phyloP scores from a whole-genome alignment of 1,140 invertebrate species.

The Saxidomus purpurata region DNA sequence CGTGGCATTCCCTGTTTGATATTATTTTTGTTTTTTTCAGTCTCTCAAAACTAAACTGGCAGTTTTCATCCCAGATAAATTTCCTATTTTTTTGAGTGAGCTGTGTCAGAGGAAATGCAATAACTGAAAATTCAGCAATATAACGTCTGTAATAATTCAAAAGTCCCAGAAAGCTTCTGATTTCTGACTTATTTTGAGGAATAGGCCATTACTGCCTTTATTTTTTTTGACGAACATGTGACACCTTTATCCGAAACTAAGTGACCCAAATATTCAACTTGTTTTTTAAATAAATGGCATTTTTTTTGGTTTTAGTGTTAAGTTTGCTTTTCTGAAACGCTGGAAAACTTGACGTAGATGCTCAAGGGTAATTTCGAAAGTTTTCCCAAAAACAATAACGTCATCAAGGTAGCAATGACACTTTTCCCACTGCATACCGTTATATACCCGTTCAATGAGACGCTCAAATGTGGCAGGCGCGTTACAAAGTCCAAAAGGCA shows the following conservation, averaged over 20 bases:
- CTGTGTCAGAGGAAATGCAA: neutral
- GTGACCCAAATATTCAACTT: slow-evolving; percentile 46
- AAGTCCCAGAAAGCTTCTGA: slow-evolving; percentile 30
- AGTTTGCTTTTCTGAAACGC: slow-evolving; percentile 20
- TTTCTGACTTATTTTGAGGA: slow-evolving; percentile 5
- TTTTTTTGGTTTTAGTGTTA: slow-evolving; percentile 43
- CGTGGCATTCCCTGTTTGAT: too few relatives aligned
- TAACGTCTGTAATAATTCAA: slow-evolving; percentile 30
- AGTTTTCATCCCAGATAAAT: slow-evolving; percentile 35
- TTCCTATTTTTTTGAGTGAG: slow-evolving; percentile 14
- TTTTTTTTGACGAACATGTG: slow-evolving; percentile 1
- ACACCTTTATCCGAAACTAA: slow-evolving; percentile 28
- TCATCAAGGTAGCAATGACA: slow-evolving; percentile 47
- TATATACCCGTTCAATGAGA: neutral
- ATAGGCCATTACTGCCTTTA: slow-evolving; percentile 39
- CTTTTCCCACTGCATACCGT: slow-evolving; percentile 23
- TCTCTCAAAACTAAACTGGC: slow-evolving; percentile 43
- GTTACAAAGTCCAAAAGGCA: slow-evolving; percentile 37
- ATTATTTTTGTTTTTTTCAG: too few relatives aligned
- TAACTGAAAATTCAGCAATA: neutral
- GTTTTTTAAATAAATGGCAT: slow-evolving; percentile 48
- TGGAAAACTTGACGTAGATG: neutral
- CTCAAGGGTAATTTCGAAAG: slow-evolving; percentile 24
- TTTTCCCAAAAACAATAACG: slow-evolving; percentile 38
- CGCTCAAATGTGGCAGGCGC: slow-evolving; percentile 20